These are phyloP conservation scores for Coronaproctus castanopsis DNA, from an alignment of 2,888 invertebrate genomes.

Conservation along the genomic window DNA sequence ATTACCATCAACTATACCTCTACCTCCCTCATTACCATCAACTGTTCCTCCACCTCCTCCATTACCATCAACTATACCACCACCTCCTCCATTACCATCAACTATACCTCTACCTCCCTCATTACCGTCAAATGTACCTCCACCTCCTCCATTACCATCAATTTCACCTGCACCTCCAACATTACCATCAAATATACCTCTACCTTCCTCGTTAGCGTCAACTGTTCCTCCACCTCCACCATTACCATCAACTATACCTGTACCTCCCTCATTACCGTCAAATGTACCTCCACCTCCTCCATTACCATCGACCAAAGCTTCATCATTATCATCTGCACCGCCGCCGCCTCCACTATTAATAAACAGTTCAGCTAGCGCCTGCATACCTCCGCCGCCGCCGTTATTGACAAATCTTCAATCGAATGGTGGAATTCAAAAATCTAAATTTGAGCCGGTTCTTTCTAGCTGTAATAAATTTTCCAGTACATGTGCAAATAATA, in stretches of 20 bases:
- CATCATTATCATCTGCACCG: slow-evolving; percentile 12
- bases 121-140: slow-evolving; percentile 6
- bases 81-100: slow-evolving; percentile 8
- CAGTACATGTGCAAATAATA: slow-evolving; percentile 2
- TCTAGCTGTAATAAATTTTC: background rate
- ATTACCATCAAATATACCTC: background rate
- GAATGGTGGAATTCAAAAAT: too few relatives aligned
- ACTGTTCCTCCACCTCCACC: slow-evolving; percentile 7
- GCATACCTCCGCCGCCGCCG: slow-evolving; percentile 14
- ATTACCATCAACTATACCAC: background rate
- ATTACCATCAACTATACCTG: slow-evolving; percentile 6
- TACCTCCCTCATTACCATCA: slow-evolving; percentile 8
- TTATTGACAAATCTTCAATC: slow-evolving; percentile 1
- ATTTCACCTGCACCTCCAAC: background rate
- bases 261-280: slow-evolving; percentile 7
- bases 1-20: background rate
- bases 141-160: slow-evolving; percentile 3
- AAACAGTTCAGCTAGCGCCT: background rate
- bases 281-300: slow-evolving; percentile 12
- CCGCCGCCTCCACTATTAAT: background rate
- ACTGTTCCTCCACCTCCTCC: slow-evolving; percentile 1
- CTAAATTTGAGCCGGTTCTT: too few relatives aligned
- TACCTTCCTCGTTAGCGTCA: background rate
- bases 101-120: slow-evolving; percentile 1
- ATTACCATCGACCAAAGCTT: background rate